phyloP scores from a whole-genome alignment of 2,113 vertebrate species.

The Bagarius yarrelli region DNA sequence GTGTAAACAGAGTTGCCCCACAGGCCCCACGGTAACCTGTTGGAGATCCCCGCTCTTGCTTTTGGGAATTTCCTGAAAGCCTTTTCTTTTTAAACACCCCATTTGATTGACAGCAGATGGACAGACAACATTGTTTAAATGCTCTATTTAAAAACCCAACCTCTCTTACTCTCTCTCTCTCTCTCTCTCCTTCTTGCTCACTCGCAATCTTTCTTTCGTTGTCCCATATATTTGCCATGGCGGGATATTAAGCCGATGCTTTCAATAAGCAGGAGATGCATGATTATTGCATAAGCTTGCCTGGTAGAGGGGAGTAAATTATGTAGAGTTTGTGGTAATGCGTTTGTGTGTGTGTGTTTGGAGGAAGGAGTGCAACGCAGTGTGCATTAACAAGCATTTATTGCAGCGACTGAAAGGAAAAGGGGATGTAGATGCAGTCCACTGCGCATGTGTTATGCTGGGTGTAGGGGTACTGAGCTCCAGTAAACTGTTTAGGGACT shows the following conservation, averaged over 20 bases:
- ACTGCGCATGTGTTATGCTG: too few relatives aligned
- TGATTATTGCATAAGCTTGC: conserved; percentile 72
- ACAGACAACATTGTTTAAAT: conserved; percentile 68
- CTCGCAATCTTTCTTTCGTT: conserved; percentile 14
- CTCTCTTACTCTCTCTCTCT: conserved; percentile 13
- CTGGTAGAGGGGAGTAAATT: conserved; percentile 64
- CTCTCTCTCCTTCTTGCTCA: too few relatives aligned
- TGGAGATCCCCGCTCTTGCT: conserved; percentile 51
- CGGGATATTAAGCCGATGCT: conserved; percentile 63
- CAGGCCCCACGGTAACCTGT: conserved; percentile 36
- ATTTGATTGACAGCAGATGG: conserved; percentile 67
- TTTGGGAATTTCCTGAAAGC: conserved; percentile 63
- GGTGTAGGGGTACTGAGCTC: conserved; percentile 30
- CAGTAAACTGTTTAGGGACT: conserved; percentile 31
- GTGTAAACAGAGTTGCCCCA: conserved; percentile 53
- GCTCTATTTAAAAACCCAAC: conserved; percentile 59
- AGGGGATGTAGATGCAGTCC: conserved; percentile 20
- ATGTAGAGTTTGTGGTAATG: conserved; percentile 59
- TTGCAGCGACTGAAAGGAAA: background rate
- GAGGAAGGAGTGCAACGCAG: conserved; percentile 16
- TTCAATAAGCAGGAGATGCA: conserved; percentile 63
- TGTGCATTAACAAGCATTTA: conserved; percentile 42
- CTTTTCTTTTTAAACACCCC: conserved; percentile 59
- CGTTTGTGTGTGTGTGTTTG: conserved; percentile 47
- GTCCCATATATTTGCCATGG: conserved; percentile 58